Evolutionary conservation across 2,797 vertebrate genomes (phyloP), one percentile per base, ranked within the genome.

Genomic region (Prionace glauca): DNA sequence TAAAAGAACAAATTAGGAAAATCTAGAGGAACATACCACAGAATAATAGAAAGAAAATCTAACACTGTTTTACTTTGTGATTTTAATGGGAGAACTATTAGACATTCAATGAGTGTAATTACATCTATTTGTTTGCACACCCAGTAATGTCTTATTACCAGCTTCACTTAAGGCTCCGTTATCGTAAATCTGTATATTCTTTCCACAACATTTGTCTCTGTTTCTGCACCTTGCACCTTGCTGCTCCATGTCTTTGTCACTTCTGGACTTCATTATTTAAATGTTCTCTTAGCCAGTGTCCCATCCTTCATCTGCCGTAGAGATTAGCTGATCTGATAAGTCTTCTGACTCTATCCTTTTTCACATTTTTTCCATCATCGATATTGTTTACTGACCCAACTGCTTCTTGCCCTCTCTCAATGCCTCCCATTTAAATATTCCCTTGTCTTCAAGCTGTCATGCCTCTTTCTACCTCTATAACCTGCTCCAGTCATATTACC

Each of bases 1-100:
- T 92, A 69, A 92, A 92, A 41, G 90, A 41, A 69, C 65, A 92
- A 92, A 92, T 92, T 92, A 69, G 20, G 7, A 41, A 65, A n/a
- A 92, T 41, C 8, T 41, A 20, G 69, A 69, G 7, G 88, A 67
- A 91, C 2, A 8, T 62, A 67, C 60, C 5, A 10, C 32, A 91
- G 62, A 67, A 90, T 90, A 90, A 90, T 90, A 5, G 87, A 90
- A 18, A 90, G 29, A 18, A 90, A 90, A 92, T 24, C 18, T 69
- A 92, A 69, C 60, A 65, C 16, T 91, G 0, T 8, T 87, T 18
- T 56, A 56, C 20, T 60, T 92, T 69, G 90, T 41, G 18, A 8
- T 69, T 41, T 36, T 92, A 20, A 92, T 92, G 62, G 62, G 36
- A 67, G 90, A 92, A 92, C 90, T 22, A 92, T 69, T 92, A 67